Percentiles rank a stretch among this genome's conserved stretches.
Evolutionary conservation across 2,113 vertebrate genomes (phyloP).

Genomic region (Pampusana beccarii): DNA sequence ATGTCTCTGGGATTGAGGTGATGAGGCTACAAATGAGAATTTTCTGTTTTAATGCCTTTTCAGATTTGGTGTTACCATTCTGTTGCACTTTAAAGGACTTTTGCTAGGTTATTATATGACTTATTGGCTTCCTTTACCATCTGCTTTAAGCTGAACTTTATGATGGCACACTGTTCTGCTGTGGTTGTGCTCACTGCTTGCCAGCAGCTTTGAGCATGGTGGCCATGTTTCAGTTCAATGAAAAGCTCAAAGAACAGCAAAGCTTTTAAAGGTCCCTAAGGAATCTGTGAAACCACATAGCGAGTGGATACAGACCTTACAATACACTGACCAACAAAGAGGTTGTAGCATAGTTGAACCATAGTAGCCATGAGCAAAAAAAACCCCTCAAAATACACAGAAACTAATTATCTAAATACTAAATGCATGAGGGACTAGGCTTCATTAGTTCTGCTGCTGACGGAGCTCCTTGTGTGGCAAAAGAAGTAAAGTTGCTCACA

Average conservation of each 20-base stretch:
- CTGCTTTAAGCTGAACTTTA: not conserved
- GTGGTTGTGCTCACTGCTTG: not conserved
- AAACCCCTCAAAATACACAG: not conserved
- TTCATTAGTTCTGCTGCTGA: not conserved
- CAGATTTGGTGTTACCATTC: not conserved
- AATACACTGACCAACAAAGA: not conserved
- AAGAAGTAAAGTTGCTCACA: not conserved
- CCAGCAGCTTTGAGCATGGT: accelerated
- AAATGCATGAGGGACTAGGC: not conserved
- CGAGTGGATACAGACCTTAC: not conserved
- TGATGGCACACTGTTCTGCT: not conserved
- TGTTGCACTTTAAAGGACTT: not conserved
- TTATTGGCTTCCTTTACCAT: not conserved
- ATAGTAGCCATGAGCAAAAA: not conserved
- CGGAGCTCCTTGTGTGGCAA: not conserved
- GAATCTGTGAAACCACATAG: not conserved
- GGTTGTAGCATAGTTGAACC: not conserved
- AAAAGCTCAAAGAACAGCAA: not conserved
- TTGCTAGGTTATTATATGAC: not conserved
- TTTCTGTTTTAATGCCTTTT: not conserved
- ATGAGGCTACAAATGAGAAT: not conserved
- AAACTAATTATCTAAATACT: not conserved
- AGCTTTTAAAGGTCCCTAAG: not conserved
- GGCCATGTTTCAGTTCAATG: not conserved
- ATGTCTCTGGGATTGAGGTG: not conserved